These are phyloP conservation scores for Dryomyza anilis DNA, from an alignment of 2,888 invertebrate genomes.

Conservation along the genomic window DNA sequence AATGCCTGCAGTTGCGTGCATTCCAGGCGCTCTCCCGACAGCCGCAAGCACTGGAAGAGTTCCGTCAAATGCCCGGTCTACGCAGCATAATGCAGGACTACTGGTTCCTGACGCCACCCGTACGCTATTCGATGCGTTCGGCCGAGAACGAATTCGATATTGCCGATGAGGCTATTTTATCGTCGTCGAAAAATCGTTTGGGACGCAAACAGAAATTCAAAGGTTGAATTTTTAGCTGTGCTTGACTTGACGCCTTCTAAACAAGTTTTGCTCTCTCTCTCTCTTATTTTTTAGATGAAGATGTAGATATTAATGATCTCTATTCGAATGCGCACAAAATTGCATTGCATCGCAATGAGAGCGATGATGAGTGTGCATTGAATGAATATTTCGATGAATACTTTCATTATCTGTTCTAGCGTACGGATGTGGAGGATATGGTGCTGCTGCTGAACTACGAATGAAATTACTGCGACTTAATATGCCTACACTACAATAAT, in stretches of 20 bases:
- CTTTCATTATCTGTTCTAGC: slow-evolving; percentile 49
- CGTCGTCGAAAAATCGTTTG: slow-evolving; percentile 46
- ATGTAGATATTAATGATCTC: slow-evolving; percentile 52
- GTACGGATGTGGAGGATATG: neutral
- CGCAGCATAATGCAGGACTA: slow-evolving; percentile 50
- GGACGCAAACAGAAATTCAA: slow-evolving; percentile 52
- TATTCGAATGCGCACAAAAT: slow-evolving; percentile 59
- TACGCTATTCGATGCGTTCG: slow-evolving; percentile 49
- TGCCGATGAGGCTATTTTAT: slow-evolving; percentile 53
- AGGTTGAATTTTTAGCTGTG: slow-evolving; percentile 43
- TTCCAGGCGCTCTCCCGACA: slow-evolving; percentile 59
- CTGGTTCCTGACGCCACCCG: slow-evolving; percentile 57
- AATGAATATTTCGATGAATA: slow-evolving; percentile 55
- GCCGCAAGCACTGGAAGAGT: slow-evolving; percentile 48
- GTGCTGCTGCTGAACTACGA: too few species aligned
- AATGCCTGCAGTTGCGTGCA: slow-evolving; percentile 74
- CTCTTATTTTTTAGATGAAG: slow-evolving; percentile 43
- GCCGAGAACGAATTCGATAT: slow-evolving; percentile 49
- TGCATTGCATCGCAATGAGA: slow-evolving; percentile 45
- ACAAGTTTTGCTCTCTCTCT: too few species aligned
- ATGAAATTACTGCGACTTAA: neutral
- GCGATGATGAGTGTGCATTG: slow-evolving; percentile 50
- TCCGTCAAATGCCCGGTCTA: slow-evolving; percentile 57
- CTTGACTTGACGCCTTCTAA: neutral
- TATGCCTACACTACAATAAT: neutral